Percentiles rank a stretch among this genome's conserved stretches.
These are phyloP conservation scores for Sebastes nivosus DNA, from an alignment of 2,797 vertebrate species.

Conservation along the genomic window DNA sequence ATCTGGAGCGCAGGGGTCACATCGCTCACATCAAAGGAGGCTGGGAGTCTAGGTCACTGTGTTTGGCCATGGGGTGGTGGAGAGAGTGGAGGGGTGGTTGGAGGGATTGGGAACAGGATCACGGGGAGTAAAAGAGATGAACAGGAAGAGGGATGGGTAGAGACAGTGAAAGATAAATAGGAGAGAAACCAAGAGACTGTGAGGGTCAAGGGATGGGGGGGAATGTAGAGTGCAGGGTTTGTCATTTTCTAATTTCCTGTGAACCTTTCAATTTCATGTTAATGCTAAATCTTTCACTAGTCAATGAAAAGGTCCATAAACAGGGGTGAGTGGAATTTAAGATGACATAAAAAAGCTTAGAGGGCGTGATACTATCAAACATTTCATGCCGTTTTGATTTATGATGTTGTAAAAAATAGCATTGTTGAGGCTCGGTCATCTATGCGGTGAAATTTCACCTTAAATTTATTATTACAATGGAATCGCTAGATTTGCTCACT, in stretches of 20 bases:
- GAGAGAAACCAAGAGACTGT: slow-evolving; percentile 22
- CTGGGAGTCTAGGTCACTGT: slow-evolving; percentile 78
- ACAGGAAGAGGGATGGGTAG: slow-evolving; percentile 35
- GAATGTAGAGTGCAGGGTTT: slow-evolving; percentile 4
- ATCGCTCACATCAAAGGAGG: slow-evolving; percentile 86
- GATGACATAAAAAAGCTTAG: background rate
- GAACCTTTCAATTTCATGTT: slow-evolving; percentile 12
- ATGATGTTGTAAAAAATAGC: background rate
- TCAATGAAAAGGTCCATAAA: background rate
- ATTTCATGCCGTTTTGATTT: background rate
- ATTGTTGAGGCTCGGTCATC: background rate
- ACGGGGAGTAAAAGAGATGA: slow-evolving; percentile 53
- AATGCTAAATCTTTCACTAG: background rate
- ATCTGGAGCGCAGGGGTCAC: slow-evolving; percentile 82
- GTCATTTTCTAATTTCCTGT: slow-evolving; percentile 15
- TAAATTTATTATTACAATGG: background rate
- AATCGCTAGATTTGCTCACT: background rate
- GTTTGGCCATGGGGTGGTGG: slow-evolving; percentile 71
- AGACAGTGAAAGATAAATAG: slow-evolving; percentile 55
- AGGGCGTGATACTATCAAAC: background rate
- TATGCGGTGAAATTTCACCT: background rate
- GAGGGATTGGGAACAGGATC: slow-evolving; percentile 53
- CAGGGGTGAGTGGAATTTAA: background rate
- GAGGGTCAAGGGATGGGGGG: slow-evolving; percentile 38
- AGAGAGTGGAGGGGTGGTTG: slow-evolving; percentile 46